phyloP scores from a whole-genome alignment of 2,888 invertebrate species.

The Acheta domesticus region DNA sequence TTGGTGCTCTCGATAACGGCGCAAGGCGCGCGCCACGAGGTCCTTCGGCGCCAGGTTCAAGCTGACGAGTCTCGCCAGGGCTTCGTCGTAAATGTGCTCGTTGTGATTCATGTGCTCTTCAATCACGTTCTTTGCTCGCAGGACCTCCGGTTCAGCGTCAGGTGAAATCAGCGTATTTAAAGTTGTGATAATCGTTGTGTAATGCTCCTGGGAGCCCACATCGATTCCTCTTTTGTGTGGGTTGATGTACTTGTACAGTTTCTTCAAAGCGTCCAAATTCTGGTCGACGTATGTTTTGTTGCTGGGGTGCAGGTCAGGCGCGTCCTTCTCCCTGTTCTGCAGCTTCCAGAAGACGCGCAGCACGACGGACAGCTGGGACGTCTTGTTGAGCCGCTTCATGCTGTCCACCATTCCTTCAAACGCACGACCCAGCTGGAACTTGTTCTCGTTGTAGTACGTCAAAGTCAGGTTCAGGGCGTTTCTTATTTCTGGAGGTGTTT shows the following conservation, averaged over 20 bases:
- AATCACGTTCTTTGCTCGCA: constrained; percentile 3
- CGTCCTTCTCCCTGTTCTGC: background rate
- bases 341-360: constrained; percentile 29
- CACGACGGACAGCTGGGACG: constrained; percentile 22
- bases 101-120: constrained; percentile 12
- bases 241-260: constrained; percentile 24
- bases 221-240: constrained; percentile 25
- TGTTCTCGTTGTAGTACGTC: background rate
- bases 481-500: constrained; percentile 19
- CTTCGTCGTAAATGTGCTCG: constrained; percentile 27
- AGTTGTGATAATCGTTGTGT: constrained; percentile 24
- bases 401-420: constrained; percentile 28
- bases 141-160: constrained; percentile 12
- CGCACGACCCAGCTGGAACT: constrained; percentile 24
- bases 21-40: constrained; percentile 26
- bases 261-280: constrained; percentile 18
- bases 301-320: background rate
- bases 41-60: constrained; percentile 21
- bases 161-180: constrained; percentile 5
- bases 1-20: constrained; percentile 28
- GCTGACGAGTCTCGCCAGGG: constrained; percentile 23
- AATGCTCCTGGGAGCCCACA: constrained; percentile 26
- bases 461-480: constrained; percentile 12
- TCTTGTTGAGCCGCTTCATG: constrained; percentile 18
- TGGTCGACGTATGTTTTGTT: background rate